phyloP scores from a whole-genome alignment of 2,888 invertebrate genomes.

The Mechanitis mazaeus region DNA sequence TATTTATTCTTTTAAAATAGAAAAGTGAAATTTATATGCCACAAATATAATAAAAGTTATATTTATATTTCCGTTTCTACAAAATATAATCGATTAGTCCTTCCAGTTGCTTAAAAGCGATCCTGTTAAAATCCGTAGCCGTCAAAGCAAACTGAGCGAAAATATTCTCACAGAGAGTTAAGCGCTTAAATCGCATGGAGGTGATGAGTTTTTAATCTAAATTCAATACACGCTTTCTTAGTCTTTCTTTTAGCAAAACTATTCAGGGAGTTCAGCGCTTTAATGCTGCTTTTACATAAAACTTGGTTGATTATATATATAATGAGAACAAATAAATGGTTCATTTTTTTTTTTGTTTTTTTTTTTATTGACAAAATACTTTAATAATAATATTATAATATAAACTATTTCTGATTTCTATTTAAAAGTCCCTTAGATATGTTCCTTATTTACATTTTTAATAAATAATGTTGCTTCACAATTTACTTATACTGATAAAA shows the following conservation, averaged over 20 bases:
- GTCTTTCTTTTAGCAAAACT: constrained; percentile 23
- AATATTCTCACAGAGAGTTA: constrained; percentile 39
- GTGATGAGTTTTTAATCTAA: constrained; percentile 30
- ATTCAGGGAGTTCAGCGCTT: background rate
- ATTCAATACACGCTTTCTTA: constrained; percentile 29
- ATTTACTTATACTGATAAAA: no score
- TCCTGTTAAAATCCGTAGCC: constrained; percentile 29
- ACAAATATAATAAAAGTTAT: background rate
- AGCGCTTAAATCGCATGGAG: constrained; percentile 28
- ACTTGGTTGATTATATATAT: constrained; percentile 8
- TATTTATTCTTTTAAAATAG: no score
- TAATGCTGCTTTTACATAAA: constrained; percentile 11
- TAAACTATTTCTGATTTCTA: no score
- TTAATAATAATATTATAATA: no score
- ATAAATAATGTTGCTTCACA: no score
- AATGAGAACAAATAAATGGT: no score
- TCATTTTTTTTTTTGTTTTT: no score
- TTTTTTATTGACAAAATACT: no score
- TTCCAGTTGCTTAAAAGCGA: constrained; percentile 20
- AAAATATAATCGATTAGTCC: constrained; percentile 5
- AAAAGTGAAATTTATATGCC: no score
- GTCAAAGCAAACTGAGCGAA: constrained; percentile 47
- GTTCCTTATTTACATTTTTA: no score
- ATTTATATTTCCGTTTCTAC: background rate
- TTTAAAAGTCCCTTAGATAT: no score